Conservation (phyloP, 2,888 invertebrate species). For the Sminthurinus aureus region DNA sequence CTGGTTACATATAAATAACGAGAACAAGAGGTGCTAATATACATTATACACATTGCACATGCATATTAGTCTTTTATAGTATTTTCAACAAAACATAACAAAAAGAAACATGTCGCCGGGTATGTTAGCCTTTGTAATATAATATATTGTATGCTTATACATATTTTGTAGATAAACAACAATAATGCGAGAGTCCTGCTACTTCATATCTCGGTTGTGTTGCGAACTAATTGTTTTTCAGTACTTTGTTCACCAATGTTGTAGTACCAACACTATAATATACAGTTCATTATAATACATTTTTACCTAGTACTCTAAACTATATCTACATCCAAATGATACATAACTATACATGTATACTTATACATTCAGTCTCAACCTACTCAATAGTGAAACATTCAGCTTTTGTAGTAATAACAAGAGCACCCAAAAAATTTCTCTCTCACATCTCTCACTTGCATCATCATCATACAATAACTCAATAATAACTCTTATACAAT, state of each 20-base stretch:
- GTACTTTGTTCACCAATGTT: too few species aligned
- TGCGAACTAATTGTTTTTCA: slow-evolving; percentile 29
- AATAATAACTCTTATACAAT: background rate
- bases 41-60: too few species aligned
- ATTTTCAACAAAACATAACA: slow-evolving; percentile 12
- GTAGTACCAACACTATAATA: too few species aligned
- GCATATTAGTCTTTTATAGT: too few species aligned
- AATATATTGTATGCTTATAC: slow-evolving; percentile 24
- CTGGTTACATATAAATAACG: background rate
- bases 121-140: too few species aligned
- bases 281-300: too few species aligned
- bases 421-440: too few species aligned
- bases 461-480: slow-evolving; percentile 14
- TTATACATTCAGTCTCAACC: slow-evolving; percentile 39
- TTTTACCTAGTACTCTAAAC: too few species aligned
- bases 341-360: slow-evolving; percentile 7
- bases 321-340: background rate
- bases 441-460: slow-evolving; percentile 15
- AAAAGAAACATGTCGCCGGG: slow-evolving; percentile 13
- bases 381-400: slow-evolving; percentile 35
- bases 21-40: background rate
- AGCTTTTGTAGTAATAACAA: too few species aligned
- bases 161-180: slow-evolving; percentile 21
- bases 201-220: slow-evolving; percentile 19
- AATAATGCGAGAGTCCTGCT: slow-evolving; percentile 40